Percentiles rank a stretch among this genome's conserved stretches.
These are phyloP conservation scores for Pocillopora damicornis DNA, from an alignment of 64 coral and sea anemone genomes.

Conservation along the genomic window DNA sequence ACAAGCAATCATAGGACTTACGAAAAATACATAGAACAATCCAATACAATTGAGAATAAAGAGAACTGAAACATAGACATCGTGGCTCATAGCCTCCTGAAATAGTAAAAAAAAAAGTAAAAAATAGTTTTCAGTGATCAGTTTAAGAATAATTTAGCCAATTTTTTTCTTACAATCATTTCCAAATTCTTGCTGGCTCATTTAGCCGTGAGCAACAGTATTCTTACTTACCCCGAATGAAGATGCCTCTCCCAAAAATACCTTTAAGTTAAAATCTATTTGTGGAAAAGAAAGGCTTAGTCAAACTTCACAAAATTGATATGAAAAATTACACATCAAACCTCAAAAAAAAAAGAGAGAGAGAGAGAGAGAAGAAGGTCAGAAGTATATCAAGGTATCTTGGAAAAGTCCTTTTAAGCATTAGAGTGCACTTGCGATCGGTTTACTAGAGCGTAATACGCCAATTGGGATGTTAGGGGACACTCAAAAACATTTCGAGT, in stretches of 20 bases:
- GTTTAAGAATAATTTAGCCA: not conserved
- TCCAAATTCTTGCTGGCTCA: not conserved
- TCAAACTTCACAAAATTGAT: too few relatives aligned
- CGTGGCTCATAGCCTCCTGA: constrained; percentile 53
- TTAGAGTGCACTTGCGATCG: too few relatives aligned
- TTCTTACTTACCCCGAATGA: constrained; percentile 18
- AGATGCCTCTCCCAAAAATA: constrained; percentile 19
- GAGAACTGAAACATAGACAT: constrained; percentile 48
- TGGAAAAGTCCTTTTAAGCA: too few relatives aligned
- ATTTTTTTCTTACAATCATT: not conserved
- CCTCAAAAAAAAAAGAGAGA: too few relatives aligned
- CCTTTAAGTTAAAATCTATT: constrained; percentile 16
- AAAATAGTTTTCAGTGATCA: not conserved
- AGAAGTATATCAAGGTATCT: too few relatives aligned
- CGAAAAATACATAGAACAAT: constrained; percentile 41
- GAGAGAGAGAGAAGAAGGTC: too few relatives aligned
- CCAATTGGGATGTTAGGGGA: too few relatives aligned
- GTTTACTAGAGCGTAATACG: too few relatives aligned
- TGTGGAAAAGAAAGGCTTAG: not conserved
- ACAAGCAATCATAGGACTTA: not conserved
- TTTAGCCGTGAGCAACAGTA: not conserved
- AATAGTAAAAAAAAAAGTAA: not conserved
- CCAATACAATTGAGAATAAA: constrained; percentile 49
- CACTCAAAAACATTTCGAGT: too few relatives aligned
- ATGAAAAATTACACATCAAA: too few relatives aligned